phyloP scores from a whole-genome alignment of 2,797 vertebrate genomes.

The Chanos chanos region DNA sequence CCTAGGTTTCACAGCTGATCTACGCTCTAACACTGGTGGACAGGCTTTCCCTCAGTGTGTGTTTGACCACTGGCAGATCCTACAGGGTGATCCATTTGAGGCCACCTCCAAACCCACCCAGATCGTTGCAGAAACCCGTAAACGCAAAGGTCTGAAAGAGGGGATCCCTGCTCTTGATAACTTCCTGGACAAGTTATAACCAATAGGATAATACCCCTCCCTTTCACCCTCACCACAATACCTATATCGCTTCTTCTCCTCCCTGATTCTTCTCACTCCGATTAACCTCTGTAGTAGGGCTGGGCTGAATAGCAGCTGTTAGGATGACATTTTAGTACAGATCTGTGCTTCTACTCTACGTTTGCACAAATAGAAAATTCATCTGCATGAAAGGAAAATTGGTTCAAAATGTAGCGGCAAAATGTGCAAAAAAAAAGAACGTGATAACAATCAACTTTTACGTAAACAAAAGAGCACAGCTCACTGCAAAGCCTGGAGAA shows the following conservation, averaged over 20 bases:
- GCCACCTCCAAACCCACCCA: conserved; percentile 63
- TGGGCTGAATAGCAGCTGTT: no score
- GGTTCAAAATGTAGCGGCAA: no score
- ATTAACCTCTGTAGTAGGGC: no score
- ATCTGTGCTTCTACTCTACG: no score
- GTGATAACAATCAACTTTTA: no score
- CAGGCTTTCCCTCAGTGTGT: conserved; percentile 96
- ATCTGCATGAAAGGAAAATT: no score
- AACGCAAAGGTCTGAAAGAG: conserved; percentile 92
- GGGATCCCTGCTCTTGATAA: conserved; percentile 87
- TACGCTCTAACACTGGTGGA: conserved; percentile 88
- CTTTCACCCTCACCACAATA: conserved; percentile 29
- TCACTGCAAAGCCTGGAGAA: no score
- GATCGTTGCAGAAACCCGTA: conserved; percentile 82
- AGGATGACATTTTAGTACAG: no score
- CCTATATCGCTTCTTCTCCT: conserved; percentile 43
- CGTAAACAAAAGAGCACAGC: no score
- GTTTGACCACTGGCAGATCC: conserved; percentile 94
- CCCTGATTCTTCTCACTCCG: conserved; percentile 33
- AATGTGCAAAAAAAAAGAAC: no score
- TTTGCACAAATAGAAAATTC: no score
- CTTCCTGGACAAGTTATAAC: conserved; percentile 91
- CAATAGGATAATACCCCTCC: neutral
- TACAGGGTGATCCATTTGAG: conserved; percentile 82
- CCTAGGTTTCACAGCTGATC: conserved; percentile 89